A percentile compares a stretch with the other conserved stretches of the same genome.
Evolutionary conservation across 2,797 vertebrate genomes (phyloP).

Genomic region (Lacerta viridis): DNA sequence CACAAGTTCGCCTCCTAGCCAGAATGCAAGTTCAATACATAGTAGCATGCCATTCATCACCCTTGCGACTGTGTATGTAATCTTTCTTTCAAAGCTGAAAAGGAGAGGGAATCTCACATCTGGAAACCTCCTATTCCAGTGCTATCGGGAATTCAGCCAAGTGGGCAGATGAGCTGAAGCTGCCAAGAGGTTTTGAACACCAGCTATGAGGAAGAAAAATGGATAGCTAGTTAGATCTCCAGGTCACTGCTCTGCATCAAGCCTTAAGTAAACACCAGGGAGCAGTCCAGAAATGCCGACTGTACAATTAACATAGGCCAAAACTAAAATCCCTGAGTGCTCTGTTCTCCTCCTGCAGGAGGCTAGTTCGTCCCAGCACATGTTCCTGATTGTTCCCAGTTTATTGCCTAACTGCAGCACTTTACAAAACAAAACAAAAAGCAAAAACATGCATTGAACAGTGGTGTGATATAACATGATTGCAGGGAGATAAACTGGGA

Average conservation of each 20-base stretch:
- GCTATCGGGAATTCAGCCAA: slow-evolving; percentile 9
- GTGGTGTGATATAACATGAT: neutral
- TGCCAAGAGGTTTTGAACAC: slow-evolving; percentile 2
- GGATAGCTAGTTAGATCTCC: accelerated
- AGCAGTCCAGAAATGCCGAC: neutral
- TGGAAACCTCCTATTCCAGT: slow-evolving; percentile 6
- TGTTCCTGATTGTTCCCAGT: neutral
- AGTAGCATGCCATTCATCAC: accelerated
- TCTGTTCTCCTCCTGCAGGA: neutral
- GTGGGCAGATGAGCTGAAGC: neutral
- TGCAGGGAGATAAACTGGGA: neutral
- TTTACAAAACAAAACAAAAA: neutral
- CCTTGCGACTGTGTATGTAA: neutral
- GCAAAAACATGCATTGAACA: neutral
- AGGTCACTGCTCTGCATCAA: neutral
- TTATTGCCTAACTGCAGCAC: neutral
- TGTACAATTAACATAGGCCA: neutral
- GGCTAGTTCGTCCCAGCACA: neutral
- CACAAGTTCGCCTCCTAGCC: neutral
- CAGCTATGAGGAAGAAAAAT: neutral
- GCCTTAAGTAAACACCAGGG: neutral
- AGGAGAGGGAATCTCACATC: slow-evolving; percentile 19
- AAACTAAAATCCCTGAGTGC: neutral
- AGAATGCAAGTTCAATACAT: accelerated
- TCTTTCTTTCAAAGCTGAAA: slow-evolving; percentile 19